These are phyloP conservation scores for Etia nguti DNA, from an alignment of 2,113 vertebrate species.

Conservation along the genomic window DNA sequence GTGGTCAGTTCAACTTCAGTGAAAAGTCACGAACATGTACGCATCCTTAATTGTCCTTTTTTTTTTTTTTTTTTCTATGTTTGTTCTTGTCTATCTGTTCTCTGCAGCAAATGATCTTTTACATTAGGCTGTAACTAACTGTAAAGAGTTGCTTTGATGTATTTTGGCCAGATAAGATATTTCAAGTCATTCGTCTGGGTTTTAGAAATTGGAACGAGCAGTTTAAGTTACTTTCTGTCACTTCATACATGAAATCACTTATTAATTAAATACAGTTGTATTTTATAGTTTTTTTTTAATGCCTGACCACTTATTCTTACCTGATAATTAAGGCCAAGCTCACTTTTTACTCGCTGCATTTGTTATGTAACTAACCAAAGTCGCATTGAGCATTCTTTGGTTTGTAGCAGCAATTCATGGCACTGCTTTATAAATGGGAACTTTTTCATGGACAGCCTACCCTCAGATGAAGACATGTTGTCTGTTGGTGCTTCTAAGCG, in stretches of 20 bases:
- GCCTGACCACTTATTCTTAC: background rate
- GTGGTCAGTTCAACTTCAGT: background rate
- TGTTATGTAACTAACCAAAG: background rate
- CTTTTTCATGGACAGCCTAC: background rate
- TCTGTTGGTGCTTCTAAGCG: background rate
- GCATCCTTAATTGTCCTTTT: background rate
- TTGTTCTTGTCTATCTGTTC: fast-evolving
- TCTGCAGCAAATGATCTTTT: background rate
- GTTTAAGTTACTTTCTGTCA: background rate
- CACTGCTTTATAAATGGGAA: background rate
- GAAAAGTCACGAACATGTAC: background rate
- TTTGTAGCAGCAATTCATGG: background rate
- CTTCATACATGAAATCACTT: background rate
- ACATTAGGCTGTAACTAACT: fast-evolving
- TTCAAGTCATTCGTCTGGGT: background rate
- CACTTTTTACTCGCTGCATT: background rate
- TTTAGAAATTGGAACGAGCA: background rate
- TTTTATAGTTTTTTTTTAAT: background rate
- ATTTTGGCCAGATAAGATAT: background rate
- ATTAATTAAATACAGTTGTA: background rate
- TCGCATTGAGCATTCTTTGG: background rate
- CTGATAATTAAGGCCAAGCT: background rate
- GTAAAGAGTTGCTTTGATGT: background rate
- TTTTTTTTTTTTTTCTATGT: background rate
- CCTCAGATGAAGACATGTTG: background rate